Base-by-base conservation (phyloP, 2,888 invertebrate species). In the Volucella inanis region DNA sequence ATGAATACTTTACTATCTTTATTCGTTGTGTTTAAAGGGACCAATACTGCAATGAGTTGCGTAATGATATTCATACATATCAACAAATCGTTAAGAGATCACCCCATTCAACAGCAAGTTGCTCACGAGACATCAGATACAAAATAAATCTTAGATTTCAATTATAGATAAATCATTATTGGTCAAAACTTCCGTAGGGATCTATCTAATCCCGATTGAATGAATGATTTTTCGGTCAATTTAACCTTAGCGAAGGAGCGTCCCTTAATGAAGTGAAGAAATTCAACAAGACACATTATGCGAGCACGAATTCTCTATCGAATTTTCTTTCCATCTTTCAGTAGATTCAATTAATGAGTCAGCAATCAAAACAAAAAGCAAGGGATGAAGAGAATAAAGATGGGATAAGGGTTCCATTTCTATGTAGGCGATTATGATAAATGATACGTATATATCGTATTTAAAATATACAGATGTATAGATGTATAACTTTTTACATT, bases 161-260 rank as follows among this genome's bases (percentile, higher is more conserved):
- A 84, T 84, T 84, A 84, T 84, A 84, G 84, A 84, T 84, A 84
- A 84, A 84, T 84, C 84, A 84, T 84, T 70, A 84, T 84, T 84
- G 84, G 84, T 84, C 84, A 84, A 84, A 84, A 79, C 74, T 76
- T 79, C 75, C 75, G 80, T 76, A 68, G 84, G 83, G 84, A 80
- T 76, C 84, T 84, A 70, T 79, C 79, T 84, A 84, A 84, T 84
- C 84, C 84, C 84, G 75, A 75, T 79, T 71, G 84, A 84, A 84
- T 79, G 79, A 84, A 84, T 84, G 84, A 84, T 79, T 84, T 84
- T 80, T 84, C 79, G 84, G 84, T 84, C 84, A 84, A 84, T 84
- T 79, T 84, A 84, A 84, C 84, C 79, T 84, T 61, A 64, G 75
- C 70, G 70, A 71, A 65, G 70, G 64, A 75, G 71, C 61, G 67